phyloP scores from a whole-genome alignment of 1,140 invertebrate species.

The Medauroidea extradentata region DNA sequence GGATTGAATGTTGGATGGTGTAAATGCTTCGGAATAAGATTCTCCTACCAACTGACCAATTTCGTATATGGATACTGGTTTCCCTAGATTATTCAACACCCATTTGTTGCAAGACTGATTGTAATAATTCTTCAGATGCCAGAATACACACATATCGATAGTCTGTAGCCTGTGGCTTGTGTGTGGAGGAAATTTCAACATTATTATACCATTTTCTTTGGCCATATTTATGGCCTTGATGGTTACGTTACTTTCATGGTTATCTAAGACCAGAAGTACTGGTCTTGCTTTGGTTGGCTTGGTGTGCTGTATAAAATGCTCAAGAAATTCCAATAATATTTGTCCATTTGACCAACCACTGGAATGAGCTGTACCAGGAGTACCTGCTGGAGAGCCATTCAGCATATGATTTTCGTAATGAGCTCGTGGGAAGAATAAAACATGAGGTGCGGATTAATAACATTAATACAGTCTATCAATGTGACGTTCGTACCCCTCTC shows the following conservation, averaged over 20 bases:
- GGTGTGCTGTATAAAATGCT: slow-evolving; percentile 21
- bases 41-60: background rate
- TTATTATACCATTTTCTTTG: slow-evolving; percentile 23
- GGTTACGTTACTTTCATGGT: slow-evolving; percentile 36
- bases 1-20: background rate
- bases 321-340: no score
- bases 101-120: background rate
- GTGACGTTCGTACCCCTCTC: slow-evolving; percentile 31
- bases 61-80: background rate
- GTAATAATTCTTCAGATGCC: slow-evolving; percentile 21
- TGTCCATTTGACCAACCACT: slow-evolving; percentile 35
- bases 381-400: slow-evolving; percentile 21
- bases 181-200: slow-evolving; percentile 34
- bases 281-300: slow-evolving; percentile 27
- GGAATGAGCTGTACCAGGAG: slow-evolving; percentile 23
- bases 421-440: slow-evolving; percentile 28
- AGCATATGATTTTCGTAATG: slow-evolving; percentile 14
- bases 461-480: slow-evolving; percentile 23
- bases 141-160: slow-evolving; percentile 35
- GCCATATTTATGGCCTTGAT: slow-evolving; percentile 23
- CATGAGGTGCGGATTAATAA: slow-evolving; percentile 24
- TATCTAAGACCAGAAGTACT: slow-evolving; percentile 40
- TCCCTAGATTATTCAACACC: background rate
- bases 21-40: background rate
- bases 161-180: slow-evolving; percentile 32